These are phyloP conservation scores for Cliona cf. orientalis DNA, from an alignment of 37 sponge, comb jelly and placozoan species.

Conservation along the genomic window DNA sequence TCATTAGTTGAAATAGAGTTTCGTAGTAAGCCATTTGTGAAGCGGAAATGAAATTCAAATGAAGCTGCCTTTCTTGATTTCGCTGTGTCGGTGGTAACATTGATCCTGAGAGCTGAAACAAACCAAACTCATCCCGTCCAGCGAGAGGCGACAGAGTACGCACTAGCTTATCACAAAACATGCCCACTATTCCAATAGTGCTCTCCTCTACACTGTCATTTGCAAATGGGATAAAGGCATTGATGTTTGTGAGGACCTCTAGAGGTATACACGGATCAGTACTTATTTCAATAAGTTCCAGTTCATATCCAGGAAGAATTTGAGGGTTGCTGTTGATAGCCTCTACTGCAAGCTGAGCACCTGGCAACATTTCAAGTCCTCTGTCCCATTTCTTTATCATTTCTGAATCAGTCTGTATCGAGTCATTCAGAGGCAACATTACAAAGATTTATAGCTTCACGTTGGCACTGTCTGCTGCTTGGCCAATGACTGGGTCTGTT, in stretches of 20 bases:
- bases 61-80: neutral
- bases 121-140: neutral
- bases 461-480: too few relatives aligned
- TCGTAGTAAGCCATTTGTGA: conserved; percentile 6
- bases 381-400: too few relatives aligned
- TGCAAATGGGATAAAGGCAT: neutral
- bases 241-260: neutral
- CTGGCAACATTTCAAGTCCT: conserved; percentile 42
- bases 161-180: conserved; percentile 9
- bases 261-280: neutral
- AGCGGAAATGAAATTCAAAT: neutral
- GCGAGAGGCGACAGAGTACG: conserved; percentile 12
- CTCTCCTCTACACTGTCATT: neutral
- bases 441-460: too few relatives aligned
- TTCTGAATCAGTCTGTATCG: too few relatives aligned
- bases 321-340: conserved; percentile 32
- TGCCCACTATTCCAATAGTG: conserved; percentile 19
- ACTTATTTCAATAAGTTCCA: neutral
- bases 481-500: too few relatives aligned
- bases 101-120: conserved; percentile 27
- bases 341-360: conserved; percentile 35
- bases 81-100: neutral
- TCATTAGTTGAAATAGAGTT: neutral
- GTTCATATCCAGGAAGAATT: neutral
- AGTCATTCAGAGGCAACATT: too few relatives aligned